These are phyloP conservation scores for Halocynthia roretzi DNA, from an alignment of 23 tunicate genomes.

Conservation along the genomic window DNA sequence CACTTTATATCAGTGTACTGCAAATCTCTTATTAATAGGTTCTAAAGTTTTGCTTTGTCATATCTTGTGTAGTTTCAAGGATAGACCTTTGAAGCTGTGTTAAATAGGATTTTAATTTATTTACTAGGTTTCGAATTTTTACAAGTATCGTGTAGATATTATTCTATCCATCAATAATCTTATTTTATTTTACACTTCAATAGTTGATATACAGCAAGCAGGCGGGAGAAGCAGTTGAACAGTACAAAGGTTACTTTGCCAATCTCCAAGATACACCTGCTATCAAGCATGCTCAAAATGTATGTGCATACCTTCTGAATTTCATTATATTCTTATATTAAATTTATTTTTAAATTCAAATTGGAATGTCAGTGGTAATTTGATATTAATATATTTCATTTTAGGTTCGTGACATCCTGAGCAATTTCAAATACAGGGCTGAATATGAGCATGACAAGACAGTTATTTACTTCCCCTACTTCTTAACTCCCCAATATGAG, in stretches of 20 bases:
- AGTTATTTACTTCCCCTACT: conserved; percentile 70
- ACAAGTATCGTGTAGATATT: too few relatives aligned
- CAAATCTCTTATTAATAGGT: too few relatives aligned
- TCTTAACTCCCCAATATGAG: conserved; percentile 80
- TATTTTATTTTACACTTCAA: not conserved
- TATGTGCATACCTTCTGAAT: not conserved
- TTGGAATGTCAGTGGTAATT: not conserved
- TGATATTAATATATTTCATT: not conserved
- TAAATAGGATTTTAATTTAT: too few relatives aligned
- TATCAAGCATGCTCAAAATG: conserved; percentile 56
- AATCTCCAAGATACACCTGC: conserved; percentile 59
- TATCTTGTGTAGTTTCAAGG: too few relatives aligned
- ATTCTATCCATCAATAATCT: too few relatives aligned
- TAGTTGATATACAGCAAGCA: conserved; percentile 76
- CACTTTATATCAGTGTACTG: too few relatives aligned
- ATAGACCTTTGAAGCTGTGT: too few relatives aligned
- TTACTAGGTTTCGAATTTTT: too few relatives aligned
- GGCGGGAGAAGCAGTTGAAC: conserved; percentile 37
- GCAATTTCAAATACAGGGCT: conserved; percentile 64
- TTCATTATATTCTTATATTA: not conserved
- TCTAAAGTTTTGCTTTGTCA: too few relatives aligned
- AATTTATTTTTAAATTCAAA: not conserved
- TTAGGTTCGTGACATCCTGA: conserved; percentile 56
- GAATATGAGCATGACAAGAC: conserved; percentile 90
- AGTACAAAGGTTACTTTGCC: conserved; percentile 52